Conservation (phyloP, 2,113 vertebrate genomes). For the Grammomys dolichurus region DNA sequence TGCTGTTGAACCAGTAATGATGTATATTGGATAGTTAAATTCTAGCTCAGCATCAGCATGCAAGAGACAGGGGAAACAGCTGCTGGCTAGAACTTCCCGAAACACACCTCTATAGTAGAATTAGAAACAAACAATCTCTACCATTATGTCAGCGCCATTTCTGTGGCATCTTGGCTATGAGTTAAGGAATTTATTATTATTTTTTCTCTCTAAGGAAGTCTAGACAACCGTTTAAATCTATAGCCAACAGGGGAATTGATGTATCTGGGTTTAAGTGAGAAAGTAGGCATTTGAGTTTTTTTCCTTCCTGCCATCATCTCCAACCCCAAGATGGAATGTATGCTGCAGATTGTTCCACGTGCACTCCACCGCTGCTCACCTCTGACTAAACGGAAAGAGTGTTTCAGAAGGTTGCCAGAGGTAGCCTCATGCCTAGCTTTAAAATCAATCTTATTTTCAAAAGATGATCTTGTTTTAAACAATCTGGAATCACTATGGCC, state of each 20-base stretch:
- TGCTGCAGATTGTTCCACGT: background rate
- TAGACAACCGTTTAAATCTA: background rate
- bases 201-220: background rate
- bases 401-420: background rate
- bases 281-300: background rate
- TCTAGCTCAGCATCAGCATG: background rate
- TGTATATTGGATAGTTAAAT: too few species aligned
- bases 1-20: background rate
- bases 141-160: background rate
- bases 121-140: background rate
- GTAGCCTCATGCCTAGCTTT: background rate
- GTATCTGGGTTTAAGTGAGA: background rate
- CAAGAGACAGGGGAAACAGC: background rate
- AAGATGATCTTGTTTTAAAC: background rate
- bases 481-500: background rate
- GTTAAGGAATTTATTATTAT: background rate
- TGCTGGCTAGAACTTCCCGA: background rate
- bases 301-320: background rate
- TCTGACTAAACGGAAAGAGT: background rate
- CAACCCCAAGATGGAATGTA: too few species aligned
- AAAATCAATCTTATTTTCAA: background rate
- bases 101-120: background rate
- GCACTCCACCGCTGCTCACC: too few species aligned
- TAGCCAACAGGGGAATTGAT: background rate
- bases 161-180: background rate